These are phyloP conservation scores for Atrichornis clamosus DNA, from an alignment of 2,113 vertebrate genomes.

Conservation along the genomic window DNA sequence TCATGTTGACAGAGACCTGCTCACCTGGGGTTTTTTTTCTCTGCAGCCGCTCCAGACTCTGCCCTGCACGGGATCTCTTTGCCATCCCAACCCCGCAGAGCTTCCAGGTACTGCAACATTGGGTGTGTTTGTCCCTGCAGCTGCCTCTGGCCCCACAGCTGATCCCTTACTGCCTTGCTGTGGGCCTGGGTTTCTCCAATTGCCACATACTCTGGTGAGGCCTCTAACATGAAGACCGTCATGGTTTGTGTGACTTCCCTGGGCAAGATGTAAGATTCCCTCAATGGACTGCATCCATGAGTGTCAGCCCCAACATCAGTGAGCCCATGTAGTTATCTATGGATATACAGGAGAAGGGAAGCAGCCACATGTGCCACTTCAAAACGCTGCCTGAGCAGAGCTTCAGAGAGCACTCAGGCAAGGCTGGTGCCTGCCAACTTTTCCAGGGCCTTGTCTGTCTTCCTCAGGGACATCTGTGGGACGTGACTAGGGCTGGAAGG, in stretches of 20 bases:
- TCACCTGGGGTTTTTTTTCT: background rate
- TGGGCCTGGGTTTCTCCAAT: background rate
- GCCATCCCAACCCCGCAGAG: constrained; percentile 72
- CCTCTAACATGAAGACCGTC: background rate
- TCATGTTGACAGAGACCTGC: background rate
- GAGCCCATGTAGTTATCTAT: background rate
- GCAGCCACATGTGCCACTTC: background rate
- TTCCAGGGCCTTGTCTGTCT: background rate
- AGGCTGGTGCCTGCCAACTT: background rate
- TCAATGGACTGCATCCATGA: background rate
- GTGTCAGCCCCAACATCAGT: background rate
- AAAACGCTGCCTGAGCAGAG: background rate
- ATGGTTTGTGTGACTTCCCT: background rate
- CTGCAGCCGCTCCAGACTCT: constrained; percentile 76
- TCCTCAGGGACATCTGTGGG: background rate
- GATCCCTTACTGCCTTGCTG: background rate
- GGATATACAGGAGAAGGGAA: background rate
- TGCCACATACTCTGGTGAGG: accelerated
- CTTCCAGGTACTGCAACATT: constrained; percentile 80
- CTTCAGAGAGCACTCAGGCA: background rate
- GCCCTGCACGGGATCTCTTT: constrained; percentile 66
- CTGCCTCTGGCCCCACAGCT: background rate
- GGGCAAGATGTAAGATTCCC: background rate
- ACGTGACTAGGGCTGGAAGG: background rate
- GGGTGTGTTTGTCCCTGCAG: accelerated